Evolutionary conservation across 2,888 invertebrate species (phyloP).

Genomic region (Malachius bipustulatus): DNA sequence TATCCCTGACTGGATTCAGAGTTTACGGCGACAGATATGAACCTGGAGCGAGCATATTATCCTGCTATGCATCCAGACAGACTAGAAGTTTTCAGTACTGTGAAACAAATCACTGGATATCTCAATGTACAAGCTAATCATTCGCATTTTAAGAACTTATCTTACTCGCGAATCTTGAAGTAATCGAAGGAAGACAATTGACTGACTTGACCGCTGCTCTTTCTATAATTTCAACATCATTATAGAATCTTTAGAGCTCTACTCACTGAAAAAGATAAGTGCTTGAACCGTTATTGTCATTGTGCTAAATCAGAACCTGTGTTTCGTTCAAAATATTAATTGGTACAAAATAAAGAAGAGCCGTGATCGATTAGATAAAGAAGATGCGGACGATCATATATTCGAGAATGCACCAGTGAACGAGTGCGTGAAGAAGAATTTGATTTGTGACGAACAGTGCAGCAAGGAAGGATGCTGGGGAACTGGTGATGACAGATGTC

Average conservation of each 20-base stretch:
- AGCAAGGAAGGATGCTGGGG: conserved; percentile 93
- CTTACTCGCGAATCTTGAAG: conserved; percentile 89
- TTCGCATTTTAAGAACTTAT: conserved; percentile 71
- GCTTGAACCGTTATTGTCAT: conserved; percentile 82
- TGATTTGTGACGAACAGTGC: conserved; percentile 80
- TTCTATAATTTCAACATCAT: conserved; percentile 86
- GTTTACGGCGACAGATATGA: conserved; percentile 69
- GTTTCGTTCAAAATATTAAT: conserved; percentile 74
- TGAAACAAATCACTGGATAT: conserved; percentile 86
- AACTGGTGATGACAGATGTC: conserved; percentile 74
- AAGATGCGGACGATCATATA: conserved; percentile 59
- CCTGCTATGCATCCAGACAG: conserved; percentile 73
- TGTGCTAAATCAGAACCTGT: conserved; percentile 75
- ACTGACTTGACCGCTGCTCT: conserved; percentile 78
- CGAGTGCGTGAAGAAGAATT: conserved; percentile 58
- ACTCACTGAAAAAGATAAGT: conserved; percentile 71
- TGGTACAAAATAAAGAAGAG: conserved; percentile 69
- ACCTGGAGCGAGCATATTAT: conserved; percentile 67
- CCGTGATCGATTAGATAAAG: conserved; percentile 56
- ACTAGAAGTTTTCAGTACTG: conserved; percentile 79
- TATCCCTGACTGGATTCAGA: conserved; percentile 81
- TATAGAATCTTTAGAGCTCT: conserved; percentile 67
- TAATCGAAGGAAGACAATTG: conserved; percentile 82
- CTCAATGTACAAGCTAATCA: conserved; percentile 84
- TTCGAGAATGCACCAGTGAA: conserved; percentile 60